Evolutionary conservation across 2,888 invertebrate genomes (phyloP).

Genomic region (Diogma glabrata): DNA sequence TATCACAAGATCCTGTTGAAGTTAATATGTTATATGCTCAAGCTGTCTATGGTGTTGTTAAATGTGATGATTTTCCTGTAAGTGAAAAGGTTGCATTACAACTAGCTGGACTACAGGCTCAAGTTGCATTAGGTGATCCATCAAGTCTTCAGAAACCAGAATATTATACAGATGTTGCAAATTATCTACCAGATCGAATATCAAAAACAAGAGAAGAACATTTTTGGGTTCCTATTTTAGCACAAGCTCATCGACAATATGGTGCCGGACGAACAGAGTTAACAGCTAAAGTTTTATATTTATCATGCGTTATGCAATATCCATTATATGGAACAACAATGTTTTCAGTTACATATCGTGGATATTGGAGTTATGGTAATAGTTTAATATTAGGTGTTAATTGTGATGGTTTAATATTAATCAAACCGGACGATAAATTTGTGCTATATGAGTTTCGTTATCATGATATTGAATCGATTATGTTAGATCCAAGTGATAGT

Average conservation of each 20-base stretch:
- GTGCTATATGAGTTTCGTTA: conserved; percentile 86
- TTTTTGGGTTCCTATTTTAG: conserved; percentile 78
- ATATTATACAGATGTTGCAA: conserved; percentile 83
- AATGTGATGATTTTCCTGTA: conserved; percentile 91
- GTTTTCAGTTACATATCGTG: conserved; percentile 83
- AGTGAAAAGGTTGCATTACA: conserved; percentile 91
- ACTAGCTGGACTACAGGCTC: conserved; percentile 86
- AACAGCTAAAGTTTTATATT: conserved; percentile 84
- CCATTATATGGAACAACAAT: conserved; percentile 81
- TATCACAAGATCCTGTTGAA: conserved; percentile 91
- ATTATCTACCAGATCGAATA: conserved; percentile 76
- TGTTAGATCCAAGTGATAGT: conserved; percentile 83
- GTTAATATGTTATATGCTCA: conserved; percentile 89
- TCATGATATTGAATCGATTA: conserved; percentile 79
- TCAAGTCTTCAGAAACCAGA: conserved; percentile 59
- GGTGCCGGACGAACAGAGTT: conserved; percentile 85
- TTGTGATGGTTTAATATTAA: conserved; percentile 80
- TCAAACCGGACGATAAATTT: conserved; percentile 84
- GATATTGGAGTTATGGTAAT: conserved; percentile 80
- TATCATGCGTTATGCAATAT: conserved; percentile 94
- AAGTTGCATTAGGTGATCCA: conserved; percentile 85
- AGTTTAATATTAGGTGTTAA: conserved; percentile 72
- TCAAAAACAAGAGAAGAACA: conserved; percentile 66
- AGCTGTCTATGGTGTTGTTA: conserved; percentile 89
- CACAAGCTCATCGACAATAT: conserved; percentile 81